phyloP scores from a whole-genome alignment of 2,113 vertebrate species.

The Scomber japonicus region DNA sequence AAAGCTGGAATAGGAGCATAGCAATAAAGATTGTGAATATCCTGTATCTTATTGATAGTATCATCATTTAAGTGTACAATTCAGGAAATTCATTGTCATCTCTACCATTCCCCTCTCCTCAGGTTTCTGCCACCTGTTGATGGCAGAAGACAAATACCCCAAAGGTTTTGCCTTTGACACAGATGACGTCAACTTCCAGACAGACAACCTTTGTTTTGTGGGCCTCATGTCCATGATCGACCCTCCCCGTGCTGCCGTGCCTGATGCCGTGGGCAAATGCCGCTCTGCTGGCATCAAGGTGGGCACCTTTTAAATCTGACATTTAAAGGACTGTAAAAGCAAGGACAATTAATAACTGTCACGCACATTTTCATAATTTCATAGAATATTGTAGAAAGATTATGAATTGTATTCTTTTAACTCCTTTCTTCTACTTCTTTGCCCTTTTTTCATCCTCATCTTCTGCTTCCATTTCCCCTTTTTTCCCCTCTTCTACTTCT shows the following conservation, averaged over 20 bases:
- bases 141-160: constrained; percentile 91
- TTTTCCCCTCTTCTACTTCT: neutral
- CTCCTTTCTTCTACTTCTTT: neutral
- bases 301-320: constrained; percentile 13
- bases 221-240: constrained; percentile 97
- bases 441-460: too few species aligned
- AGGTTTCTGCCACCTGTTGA: constrained; percentile 92
- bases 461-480: too few species aligned
- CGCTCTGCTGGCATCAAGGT: constrained; percentile 93
- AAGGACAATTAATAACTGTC: neutral
- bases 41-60: too few species aligned
- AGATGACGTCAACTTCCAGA: constrained; percentile 93
- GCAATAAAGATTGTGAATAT: too few species aligned
- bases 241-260: constrained; percentile 91
- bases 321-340: constrained; percentile 7
- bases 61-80: too few species aligned
- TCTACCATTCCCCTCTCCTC: neutral
- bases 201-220: constrained; percentile 92
- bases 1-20: neutral
- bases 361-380: neutral
- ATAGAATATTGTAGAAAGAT: neutral
- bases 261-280: constrained; percentile 93
- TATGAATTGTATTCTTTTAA: too few species aligned
- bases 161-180: constrained; percentile 94
- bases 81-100: too few species aligned